Evolutionary conservation across 2,113 vertebrate species (phyloP).

Genomic region (Patagioenas fasciata): DNA sequence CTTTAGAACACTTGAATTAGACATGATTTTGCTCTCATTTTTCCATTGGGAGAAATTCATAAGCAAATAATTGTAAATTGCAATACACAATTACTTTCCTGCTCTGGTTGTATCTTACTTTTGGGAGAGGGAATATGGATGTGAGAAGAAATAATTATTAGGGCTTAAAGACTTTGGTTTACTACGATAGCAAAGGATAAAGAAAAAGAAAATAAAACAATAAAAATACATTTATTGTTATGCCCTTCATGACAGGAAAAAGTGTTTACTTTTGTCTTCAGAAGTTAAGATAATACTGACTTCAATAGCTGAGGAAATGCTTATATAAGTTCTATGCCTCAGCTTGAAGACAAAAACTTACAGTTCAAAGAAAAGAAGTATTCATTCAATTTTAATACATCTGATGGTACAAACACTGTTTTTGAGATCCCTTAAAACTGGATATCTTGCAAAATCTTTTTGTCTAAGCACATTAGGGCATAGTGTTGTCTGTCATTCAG

Average conservation of each 20-base stretch:
- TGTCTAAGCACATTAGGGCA: background rate
- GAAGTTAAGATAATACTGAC: background rate
- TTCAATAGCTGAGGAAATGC: background rate
- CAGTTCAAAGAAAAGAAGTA: background rate
- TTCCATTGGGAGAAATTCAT: background rate
- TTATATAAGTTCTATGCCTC: background rate
- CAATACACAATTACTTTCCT: background rate
- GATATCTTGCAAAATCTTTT: background rate
- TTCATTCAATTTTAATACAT: background rate
- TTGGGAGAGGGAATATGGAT: background rate
- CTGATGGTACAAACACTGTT: background rate
- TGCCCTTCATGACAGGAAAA: background rate
- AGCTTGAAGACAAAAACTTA: background rate
- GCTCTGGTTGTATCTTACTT: background rate
- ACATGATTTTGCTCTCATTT: background rate
- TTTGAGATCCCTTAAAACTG: background rate
- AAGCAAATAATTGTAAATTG: background rate
- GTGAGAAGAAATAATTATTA: background rate
- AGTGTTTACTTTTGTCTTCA: background rate
- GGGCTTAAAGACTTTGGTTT: background rate
- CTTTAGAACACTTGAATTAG: background rate
- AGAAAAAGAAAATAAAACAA: background rate
- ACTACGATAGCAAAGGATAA: background rate
- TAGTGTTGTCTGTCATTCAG: accelerated
- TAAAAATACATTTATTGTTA: background rate